phyloP scores from a whole-genome alignment of 1,140 invertebrate genomes.

The Probaryconus sp. region DNA sequence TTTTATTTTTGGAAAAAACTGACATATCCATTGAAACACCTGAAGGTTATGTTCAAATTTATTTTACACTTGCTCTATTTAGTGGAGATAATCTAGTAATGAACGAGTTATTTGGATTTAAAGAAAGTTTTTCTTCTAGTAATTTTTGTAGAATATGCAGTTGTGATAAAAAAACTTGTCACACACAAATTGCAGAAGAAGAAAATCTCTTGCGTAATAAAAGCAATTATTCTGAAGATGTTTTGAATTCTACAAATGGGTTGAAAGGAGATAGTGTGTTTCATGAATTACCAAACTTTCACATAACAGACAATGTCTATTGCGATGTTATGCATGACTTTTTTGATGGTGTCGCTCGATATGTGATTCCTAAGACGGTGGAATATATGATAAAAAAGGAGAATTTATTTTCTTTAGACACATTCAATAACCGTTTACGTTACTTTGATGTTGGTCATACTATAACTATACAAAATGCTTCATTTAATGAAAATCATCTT shows the following conservation, averaged over 20 bases:
- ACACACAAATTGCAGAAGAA: neutral
- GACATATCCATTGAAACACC: too few species aligned
- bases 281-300: conserved; percentile 31
- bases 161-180: conserved; percentile 4
- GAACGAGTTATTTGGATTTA: conserved; percentile 16
- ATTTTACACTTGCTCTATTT: conserved; percentile 16
- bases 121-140: neutral
- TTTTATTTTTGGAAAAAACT: too few species aligned
- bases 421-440: conserved; percentile 45
- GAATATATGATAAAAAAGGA: conserved; percentile 36
- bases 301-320: conserved; percentile 41
- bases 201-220: neutral
- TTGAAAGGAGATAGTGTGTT: conserved; percentile 30
- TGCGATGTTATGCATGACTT: conserved; percentile 57
- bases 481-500: conserved; percentile 36
- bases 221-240: conserved; percentile 2
- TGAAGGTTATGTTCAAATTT: neutral
- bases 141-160: conserved; percentile 1
- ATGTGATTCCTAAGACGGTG: conserved; percentile 44
- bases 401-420: conserved; percentile 30
- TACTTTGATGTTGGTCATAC: conserved; percentile 41
- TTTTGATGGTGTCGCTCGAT: conserved; percentile 51
- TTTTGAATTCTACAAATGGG: neutral
- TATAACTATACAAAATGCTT: conserved; percentile 18
- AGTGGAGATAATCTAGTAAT: conserved; percentile 20